Evolutionary conservation across 2,888 invertebrate species (phyloP), one percentile per base, ranked within the genome.

Genomic region (Acronicta aceris): DNA sequence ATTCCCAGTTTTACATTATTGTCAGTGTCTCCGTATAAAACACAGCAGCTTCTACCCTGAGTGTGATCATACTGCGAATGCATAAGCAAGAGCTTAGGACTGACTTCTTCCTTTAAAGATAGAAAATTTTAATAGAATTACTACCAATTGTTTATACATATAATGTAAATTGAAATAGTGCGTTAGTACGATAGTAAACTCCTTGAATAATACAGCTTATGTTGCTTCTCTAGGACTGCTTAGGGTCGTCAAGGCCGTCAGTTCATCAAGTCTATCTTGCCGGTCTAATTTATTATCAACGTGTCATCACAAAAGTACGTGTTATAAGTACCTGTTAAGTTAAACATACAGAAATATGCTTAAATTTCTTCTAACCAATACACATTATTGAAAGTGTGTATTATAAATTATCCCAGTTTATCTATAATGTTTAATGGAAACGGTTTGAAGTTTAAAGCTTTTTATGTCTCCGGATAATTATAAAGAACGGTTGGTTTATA

Each of bases 161-260:
- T 43, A 55, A 33, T 13, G 43, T 55, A 46, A 50, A 40, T 15
- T 43, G 25, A 46, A 55, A 46, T 40, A 47, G 56, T 43, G 30
- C 56, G 27, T 65, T 51, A 53, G 61, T 69, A 65, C 56, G 30
- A 71, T 71, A 60, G 48, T 65, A 59, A 50, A 51, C 30, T 9
- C 30, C 9, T 53, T 49, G 55, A 52, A n/a, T 57, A 70, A 55
- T 65, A 69, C 55, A 60, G 49, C 51, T 56, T 52, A 38, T 65
- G 48, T 46, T 38, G 46, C 25, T 55, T 55, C 59, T 42, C 57
- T 57, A 53, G 45, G 33, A 45, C 49, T 33, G 25, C 49, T 43
- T 59, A 56, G 55, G 65, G 60, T 69, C 52, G 66, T 71, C 53
- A 65, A 60, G 66, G 60, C 55, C 60, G 71, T 60, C 66, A 60